A percentile compares a stretch with the other conserved stretches of the same genome.
phyloP scores from a whole-genome alignment of 2,797 vertebrate species.

The Alca torda region DNA sequence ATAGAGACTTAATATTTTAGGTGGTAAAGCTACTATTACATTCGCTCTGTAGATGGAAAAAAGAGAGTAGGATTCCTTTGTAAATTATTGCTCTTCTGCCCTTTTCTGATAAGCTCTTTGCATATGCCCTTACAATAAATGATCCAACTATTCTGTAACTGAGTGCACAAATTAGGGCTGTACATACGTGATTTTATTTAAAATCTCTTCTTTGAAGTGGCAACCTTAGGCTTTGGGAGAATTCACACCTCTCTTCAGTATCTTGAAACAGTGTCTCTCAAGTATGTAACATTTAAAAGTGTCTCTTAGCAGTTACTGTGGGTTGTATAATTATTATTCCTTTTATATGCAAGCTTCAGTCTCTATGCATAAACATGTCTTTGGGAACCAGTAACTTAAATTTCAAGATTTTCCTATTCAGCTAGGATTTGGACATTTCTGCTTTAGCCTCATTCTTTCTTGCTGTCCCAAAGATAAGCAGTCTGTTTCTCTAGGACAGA shows the following conservation, averaged over 20 bases:
- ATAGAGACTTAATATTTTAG: not conserved
- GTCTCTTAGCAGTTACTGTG: not conserved
- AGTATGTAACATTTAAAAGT: not conserved
- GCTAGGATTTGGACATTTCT: not conserved
- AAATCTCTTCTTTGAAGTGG: conserved; percentile 24
- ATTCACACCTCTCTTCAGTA: not conserved
- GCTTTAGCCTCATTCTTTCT: not conserved
- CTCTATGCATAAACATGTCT: not conserved
- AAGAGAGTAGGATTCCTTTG: not conserved
- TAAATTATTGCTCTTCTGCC: conserved; percentile 31
- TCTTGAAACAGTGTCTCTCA: not conserved
- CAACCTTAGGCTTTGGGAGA: not conserved
- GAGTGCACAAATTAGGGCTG: not conserved
- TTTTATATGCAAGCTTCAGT: not conserved
- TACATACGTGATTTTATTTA: not conserved
- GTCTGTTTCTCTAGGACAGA: not conserved
- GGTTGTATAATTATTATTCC: not conserved
- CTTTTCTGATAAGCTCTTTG: conserved; percentile 28
- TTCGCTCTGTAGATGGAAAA: not conserved
- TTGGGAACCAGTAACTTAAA: not conserved
- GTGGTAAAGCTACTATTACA: not conserved
- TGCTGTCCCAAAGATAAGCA: not conserved
- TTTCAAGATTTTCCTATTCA: not conserved
- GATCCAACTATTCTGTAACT: not conserved
- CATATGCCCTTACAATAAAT: not conserved